phyloP scores from a whole-genome alignment of 2,113 vertebrate genomes.

The Podarcis muralis region DNA sequence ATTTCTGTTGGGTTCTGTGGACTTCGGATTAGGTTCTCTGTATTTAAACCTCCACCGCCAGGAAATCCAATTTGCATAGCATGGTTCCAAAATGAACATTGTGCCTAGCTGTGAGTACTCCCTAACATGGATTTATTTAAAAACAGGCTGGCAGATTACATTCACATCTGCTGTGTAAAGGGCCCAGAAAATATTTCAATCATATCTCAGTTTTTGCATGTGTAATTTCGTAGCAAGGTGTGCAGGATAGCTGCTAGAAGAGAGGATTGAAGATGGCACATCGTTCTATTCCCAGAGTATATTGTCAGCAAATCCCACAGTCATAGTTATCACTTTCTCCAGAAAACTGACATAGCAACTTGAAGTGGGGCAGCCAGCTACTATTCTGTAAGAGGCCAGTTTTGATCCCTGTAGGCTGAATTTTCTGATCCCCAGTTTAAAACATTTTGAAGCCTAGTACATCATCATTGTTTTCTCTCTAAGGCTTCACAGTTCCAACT shows the following conservation, averaged over 20 bases:
- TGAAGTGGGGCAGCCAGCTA: not conserved
- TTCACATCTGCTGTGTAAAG: slow-evolving; percentile 21
- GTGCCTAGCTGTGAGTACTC: not conserved
- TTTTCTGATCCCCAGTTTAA: not conserved
- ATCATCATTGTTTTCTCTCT: not conserved
- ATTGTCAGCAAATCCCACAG: not conserved
- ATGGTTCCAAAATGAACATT: not conserved
- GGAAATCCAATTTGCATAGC: slow-evolving; percentile 14
- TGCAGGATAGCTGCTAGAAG: not conserved
- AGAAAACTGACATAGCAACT: not conserved
- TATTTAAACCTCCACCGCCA: not conserved
- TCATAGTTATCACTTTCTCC: not conserved
- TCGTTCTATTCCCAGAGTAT: not conserved
- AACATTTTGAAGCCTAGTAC: not conserved
- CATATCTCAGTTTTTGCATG: not conserved
- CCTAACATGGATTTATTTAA: slow-evolving; percentile 16
- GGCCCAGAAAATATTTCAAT: not conserved
- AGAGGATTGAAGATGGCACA: not conserved
- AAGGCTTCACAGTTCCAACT: not conserved
- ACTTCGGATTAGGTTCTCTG: slow-evolving; percentile 11
- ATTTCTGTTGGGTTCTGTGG: not conserved
- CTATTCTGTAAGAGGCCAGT: too few species aligned
- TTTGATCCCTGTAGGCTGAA: not conserved
- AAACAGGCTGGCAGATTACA: not conserved
- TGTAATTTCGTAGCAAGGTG: slow-evolving; percentile 19